Percentiles rank a stretch among this genome's conserved stretches.
Evolutionary conservation across 35 echinoderm and acorn worm genomes (phyloP).

Genomic region (Lytechinus pictus): DNA sequence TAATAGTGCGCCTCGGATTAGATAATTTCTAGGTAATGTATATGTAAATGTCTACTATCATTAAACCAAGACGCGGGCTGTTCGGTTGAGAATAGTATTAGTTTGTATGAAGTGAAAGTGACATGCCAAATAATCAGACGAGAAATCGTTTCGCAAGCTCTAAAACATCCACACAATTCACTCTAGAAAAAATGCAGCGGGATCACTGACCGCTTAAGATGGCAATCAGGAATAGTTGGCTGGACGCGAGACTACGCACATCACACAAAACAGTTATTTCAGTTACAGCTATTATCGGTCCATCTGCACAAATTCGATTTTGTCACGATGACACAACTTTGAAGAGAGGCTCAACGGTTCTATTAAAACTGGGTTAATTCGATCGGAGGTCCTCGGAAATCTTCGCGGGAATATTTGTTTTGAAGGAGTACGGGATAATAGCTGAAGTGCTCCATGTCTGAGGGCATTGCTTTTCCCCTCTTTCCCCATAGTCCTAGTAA

Average conservation of each 20-base stretch:
- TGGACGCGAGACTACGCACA: not conserved
- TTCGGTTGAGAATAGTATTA: not conserved
- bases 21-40: no score
- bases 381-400: constrained; percentile 1
- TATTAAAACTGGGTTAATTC: constrained; percentile 20
- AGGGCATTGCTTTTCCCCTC: not conserved
- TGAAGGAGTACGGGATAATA: not conserved
- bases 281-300: not conserved
- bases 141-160: no score
- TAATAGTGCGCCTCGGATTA: no score
- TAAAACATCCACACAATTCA: no score
- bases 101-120: not conserved
- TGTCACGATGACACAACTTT: not conserved
- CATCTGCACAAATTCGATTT: constrained; percentile 12
- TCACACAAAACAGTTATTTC: not conserved
- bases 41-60: no score
- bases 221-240: not conserved
- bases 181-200: not conserved
- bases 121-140: not conserved
- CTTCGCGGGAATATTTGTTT: not conserved
- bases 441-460: not conserved
- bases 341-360: not conserved
- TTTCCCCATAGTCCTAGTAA: not conserved
- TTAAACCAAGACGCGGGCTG: not conserved
- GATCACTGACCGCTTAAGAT: constrained; percentile 7